phyloP scores from a whole-genome alignment of 2,797 vertebrate genomes.

The Ctenopoma kingsleyae region DNA sequence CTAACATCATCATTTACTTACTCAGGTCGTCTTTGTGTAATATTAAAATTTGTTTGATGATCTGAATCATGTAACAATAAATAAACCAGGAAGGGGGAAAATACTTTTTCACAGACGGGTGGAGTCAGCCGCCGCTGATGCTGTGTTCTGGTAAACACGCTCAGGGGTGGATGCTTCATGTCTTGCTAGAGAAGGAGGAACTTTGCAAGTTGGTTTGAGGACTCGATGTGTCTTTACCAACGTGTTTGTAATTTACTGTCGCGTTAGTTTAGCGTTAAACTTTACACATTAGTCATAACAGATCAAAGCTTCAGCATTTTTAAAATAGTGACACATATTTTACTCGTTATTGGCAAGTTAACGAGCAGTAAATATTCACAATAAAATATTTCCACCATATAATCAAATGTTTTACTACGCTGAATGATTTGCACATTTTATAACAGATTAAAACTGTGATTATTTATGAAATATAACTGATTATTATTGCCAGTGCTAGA shows the following conservation, averaged over 20 bases:
- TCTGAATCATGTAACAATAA: too few species aligned
- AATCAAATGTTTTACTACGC: background rate
- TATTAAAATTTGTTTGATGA: too few species aligned
- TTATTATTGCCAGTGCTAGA: background rate
- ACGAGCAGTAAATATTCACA: background rate
- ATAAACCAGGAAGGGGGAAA: too few species aligned
- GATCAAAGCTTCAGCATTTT: background rate
- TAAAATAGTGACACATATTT: background rate
- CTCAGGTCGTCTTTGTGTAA: too few species aligned
- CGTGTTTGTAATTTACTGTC: background rate
- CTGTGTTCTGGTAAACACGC: conserved; percentile 12
- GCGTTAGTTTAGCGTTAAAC: background rate
- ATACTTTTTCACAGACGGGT: background rate
- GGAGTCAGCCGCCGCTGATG: background rate
- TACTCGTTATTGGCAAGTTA: background rate
- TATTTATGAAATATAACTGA: background rate
- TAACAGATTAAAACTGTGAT: too few species aligned
- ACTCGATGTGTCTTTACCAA: background rate
- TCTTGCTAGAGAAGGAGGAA: conserved; percentile 14
- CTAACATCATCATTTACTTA: too few species aligned
- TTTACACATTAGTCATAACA: background rate
- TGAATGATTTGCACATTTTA: background rate
- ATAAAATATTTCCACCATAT: background rate
- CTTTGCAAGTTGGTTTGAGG: background rate
- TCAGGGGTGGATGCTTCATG: background rate